A percentile compares a stretch with the other conserved stretches of the same genome.
phyloP scores from a whole-genome alignment of 2,113 vertebrate species.

The Labeo rohita region DNA sequence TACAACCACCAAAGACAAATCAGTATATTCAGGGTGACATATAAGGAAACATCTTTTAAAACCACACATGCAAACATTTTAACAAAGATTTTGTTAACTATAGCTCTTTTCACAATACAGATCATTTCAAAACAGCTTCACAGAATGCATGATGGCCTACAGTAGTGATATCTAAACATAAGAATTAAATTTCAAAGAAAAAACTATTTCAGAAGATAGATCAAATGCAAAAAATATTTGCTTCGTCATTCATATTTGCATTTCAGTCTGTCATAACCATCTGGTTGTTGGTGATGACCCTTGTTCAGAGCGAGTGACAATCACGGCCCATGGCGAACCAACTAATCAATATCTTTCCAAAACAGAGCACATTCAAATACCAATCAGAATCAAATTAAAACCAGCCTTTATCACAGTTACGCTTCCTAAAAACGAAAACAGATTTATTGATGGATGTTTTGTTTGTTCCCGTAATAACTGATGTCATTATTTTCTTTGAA shows the following conservation, averaged over 20 bases:
- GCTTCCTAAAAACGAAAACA: background rate
- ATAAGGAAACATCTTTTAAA: background rate
- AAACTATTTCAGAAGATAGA: background rate
- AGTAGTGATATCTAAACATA: background rate
- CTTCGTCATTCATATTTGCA: background rate
- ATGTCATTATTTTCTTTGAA: background rate
- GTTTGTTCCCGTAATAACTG: background rate
- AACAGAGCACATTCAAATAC: background rate
- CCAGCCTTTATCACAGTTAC: background rate
- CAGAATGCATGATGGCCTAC: background rate
- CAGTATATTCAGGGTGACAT: background rate
- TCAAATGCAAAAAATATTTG: background rate
- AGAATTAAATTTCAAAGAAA: background rate
- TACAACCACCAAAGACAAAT: background rate
- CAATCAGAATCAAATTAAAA: background rate
- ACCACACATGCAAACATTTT: background rate
- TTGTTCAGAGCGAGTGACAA: background rate
- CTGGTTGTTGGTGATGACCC: background rate
- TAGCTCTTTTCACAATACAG: background rate
- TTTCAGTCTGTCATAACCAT: background rate
- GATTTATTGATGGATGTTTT: background rate
- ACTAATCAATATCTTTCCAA: constrained; percentile 10
- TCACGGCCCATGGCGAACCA: background rate
- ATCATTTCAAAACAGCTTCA: background rate
- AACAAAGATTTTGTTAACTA: background rate